Evolutionary conservation across 1,140 invertebrate species (phyloP), one percentile per base, ranked within the genome.

Genomic region (Lepidurus apus): DNA sequence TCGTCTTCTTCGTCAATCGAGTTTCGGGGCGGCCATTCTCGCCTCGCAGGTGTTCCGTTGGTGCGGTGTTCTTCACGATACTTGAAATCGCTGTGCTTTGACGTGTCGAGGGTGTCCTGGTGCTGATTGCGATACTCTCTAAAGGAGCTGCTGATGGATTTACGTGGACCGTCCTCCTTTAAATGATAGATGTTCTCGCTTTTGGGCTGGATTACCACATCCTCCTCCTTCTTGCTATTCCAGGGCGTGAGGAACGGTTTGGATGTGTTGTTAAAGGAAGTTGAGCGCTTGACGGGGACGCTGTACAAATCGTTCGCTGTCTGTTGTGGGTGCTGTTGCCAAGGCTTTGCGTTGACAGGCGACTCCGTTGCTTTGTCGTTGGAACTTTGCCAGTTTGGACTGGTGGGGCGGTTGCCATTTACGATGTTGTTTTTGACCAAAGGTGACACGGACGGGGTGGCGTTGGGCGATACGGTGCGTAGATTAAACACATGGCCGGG

Each of bases 401-500:
- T 13, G n/a, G 0, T 47, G 17, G 10, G 11, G 42, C 42, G 47
- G 44, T 44, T 77, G 42, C 75, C 74, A 42, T 75, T 77, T 13
- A 11, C 7, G 9, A 53, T 47, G 26, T 43, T 44, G 47, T 5
- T 77, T 45, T 77, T 77, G 43, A 45, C 43, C 17, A 42, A 43
- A 5, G 75, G 75, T 26, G 42, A 43, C 78, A 77, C 42, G 21
- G 78, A 34, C 43, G 78, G 53, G 10, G 73, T 42, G 13, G 17
- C 26, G 10, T 24, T n/a, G 43, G 42, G 76, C n/a, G 78, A 79
- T 13, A n/a, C 9, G 34, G 53, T 44, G 7, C 74, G 75, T 10
- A 44, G n/a, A 43, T 77, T 80, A 76, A 83, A 83, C 0, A 81
- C 82, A 74, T 82, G 81, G 42, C 81, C 81, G 0, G 83, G 83